Conservation (phyloP, 2,797 vertebrate species). For the Xiphophorus birchmanni region DNA sequence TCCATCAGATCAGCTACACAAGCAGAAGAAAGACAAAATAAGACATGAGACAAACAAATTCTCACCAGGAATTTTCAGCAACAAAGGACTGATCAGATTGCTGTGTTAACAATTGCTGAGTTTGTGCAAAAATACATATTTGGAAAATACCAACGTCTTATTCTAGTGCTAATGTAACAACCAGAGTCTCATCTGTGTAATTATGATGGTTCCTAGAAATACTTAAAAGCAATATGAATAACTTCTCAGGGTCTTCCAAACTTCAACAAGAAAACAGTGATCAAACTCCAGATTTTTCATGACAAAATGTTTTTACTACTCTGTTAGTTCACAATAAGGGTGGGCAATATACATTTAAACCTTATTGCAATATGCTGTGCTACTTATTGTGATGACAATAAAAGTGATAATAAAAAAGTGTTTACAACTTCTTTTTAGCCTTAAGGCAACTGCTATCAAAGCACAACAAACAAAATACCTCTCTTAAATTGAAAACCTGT, state of each 20-base stretch:
- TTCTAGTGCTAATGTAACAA: background rate
- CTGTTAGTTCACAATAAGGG: background rate
- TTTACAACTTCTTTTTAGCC: background rate
- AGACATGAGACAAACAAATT: background rate
- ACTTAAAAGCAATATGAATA: background rate
- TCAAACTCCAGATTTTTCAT: background rate
- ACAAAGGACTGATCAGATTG: background rate
- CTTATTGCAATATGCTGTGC: background rate
- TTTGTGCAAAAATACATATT: background rate
- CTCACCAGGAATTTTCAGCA: background rate
- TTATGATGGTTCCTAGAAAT: background rate
- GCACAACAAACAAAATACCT: background rate
- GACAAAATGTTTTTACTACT: background rate
- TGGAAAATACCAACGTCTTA: background rate
- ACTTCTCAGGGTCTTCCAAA: too few species aligned
- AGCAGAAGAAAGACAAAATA: background rate
- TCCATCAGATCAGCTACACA: slow-evolving; percentile 96
- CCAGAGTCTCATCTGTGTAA: background rate
- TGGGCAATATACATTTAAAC: background rate
- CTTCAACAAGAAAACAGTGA: background rate
- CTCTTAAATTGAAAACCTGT: background rate
- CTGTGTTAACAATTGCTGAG: background rate
- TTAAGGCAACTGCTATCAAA: background rate
- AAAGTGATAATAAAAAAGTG: background rate
- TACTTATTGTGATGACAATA: background rate